Percentiles rank a stretch among this genome's conserved stretches.
Evolutionary conservation across 37 sponge, comb jelly and placozoan species (phyloP).

Genomic region (Theonella swinhoei): DNA sequence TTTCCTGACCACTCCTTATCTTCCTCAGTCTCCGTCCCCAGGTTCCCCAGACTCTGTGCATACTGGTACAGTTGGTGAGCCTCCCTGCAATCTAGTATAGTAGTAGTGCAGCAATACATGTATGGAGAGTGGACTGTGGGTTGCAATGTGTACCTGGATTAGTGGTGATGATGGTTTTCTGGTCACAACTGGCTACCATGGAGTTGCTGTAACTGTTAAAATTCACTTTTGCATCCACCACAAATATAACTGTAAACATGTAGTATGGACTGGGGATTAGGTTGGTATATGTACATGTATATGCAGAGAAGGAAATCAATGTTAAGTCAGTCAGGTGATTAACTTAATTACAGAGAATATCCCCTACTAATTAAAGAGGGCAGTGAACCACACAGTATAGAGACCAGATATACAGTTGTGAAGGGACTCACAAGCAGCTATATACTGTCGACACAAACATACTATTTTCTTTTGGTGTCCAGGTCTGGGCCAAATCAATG

Average conservation of each 20-base stretch:
- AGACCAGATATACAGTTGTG: too few relatives aligned
- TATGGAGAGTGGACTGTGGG: background rate
- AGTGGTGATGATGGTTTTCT: constrained; percentile 78
- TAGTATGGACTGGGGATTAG: background rate
- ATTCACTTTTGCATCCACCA: constrained; percentile 73
- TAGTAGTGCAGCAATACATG: background rate
- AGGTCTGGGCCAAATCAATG: constrained; percentile 83
- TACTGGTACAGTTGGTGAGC: constrained; percentile 83
- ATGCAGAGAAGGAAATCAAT: too few relatives aligned
- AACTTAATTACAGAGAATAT: too few relatives aligned
- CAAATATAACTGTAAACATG: constrained; percentile 59
- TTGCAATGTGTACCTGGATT: constrained; percentile 76
- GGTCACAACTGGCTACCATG: constrained; percentile 66
- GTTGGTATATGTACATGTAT: background rate
- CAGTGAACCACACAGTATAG: too few relatives aligned
- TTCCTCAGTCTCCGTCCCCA: background rate
- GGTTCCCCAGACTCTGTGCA: constrained; percentile 50
- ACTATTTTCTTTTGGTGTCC: constrained; percentile 86
- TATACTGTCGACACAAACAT: too few relatives aligned
- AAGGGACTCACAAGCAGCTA: too few relatives aligned
- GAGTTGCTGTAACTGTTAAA: constrained; percentile 71
- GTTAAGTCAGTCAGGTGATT: too few relatives aligned
- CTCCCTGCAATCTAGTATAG: constrained; percentile 62
- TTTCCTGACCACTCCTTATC: background rate
- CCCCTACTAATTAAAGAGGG: too few relatives aligned